phyloP scores from a whole-genome alignment of 2,888 invertebrate species.

The Rhynchonema sp. region DNA sequence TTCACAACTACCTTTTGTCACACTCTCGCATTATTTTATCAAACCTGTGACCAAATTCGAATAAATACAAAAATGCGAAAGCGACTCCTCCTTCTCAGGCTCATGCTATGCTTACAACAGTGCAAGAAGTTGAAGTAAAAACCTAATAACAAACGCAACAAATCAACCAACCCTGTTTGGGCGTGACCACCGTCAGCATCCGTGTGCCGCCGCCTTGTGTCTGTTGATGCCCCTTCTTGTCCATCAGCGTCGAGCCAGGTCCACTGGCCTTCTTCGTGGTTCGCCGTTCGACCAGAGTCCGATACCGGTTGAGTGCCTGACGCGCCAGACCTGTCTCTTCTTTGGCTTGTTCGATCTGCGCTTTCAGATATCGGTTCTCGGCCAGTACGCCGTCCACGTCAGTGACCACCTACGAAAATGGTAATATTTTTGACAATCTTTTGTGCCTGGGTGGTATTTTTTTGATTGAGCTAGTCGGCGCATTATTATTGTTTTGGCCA shows the following conservation, averaged over 20 bases:
- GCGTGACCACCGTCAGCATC: constrained; percentile 45
- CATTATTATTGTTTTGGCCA: too few species aligned
- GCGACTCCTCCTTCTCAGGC: too few species aligned
- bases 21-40: too few species aligned
- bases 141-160: not conserved
- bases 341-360: constrained; percentile 53
- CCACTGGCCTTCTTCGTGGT: not conserved
- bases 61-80: too few species aligned
- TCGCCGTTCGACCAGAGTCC: not conserved
- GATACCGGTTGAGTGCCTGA: constrained; percentile 50
- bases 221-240: not conserved
- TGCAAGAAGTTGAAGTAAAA: too few species aligned
- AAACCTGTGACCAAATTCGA: too few species aligned
- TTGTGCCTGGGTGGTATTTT: too few species aligned
- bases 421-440: too few species aligned
- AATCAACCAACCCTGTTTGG: constrained; percentile 49
- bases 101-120: too few species aligned
- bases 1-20: too few species aligned
- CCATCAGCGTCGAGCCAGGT: not conserved
- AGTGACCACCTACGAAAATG: constrained; percentile 12
- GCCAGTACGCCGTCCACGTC: constrained; percentile 16
- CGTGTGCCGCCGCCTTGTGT: too few species aligned
- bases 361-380: constrained; percentile 42
- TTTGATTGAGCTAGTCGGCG: too few species aligned
- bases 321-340: constrained; percentile 52